Conservation (phyloP, 2,797 vertebrate genomes). For the Amblyraja radiata region DNA sequence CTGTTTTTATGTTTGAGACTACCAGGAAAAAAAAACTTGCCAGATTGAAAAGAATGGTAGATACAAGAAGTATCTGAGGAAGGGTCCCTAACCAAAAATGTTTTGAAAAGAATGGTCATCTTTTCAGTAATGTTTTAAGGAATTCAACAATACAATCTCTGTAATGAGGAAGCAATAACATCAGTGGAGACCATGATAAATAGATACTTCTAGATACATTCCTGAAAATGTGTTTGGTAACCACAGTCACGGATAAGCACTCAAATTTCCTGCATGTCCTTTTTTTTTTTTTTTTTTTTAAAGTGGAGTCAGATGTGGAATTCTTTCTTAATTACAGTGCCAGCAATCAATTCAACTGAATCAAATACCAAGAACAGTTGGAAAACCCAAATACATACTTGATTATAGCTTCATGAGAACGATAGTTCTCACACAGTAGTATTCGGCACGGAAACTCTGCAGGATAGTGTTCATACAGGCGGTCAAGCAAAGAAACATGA, state of each 20-base stretch:
- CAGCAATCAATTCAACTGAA: neutral
- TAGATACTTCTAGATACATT: neutral
- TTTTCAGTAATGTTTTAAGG: neutral
- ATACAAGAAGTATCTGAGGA: too few relatives aligned
- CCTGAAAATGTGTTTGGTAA: neutral
- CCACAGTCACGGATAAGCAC: neutral
- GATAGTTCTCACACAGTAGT: constrained; percentile 97
- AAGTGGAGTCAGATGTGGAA: neutral
- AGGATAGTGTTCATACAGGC: constrained; percentile 96
- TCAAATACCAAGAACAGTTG: constrained; percentile 41
- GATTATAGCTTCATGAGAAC: constrained; percentile 99
- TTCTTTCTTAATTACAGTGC: neutral
- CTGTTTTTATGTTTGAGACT: neutral
- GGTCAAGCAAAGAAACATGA: constrained; percentile 89
- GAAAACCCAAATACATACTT: constrained; percentile 83
- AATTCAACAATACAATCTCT: neutral
- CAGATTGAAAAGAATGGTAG: neutral
- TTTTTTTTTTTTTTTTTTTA: neutral
- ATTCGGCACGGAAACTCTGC: constrained; percentile 91
- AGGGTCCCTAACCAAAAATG: too few relatives aligned
- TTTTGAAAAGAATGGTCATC: neutral
- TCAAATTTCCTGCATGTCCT: neutral
- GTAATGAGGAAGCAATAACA: neutral
- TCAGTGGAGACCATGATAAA: neutral
- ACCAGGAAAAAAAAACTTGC: neutral